phyloP scores from a whole-genome alignment of 2,888 invertebrate genomes.

The Tipula unca region DNA sequence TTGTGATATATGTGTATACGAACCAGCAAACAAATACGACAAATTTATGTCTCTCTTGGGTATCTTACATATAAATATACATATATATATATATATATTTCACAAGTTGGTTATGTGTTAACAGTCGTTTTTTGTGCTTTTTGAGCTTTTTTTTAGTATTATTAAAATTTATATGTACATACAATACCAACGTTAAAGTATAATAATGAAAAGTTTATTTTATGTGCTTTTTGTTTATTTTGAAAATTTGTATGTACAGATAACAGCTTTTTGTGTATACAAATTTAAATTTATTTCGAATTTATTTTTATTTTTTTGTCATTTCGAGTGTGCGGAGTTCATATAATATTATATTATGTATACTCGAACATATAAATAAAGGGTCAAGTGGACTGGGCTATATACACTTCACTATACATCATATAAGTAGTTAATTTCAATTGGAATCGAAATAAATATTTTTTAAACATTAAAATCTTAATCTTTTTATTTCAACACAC shows the following conservation, averaged over 20 bases:
- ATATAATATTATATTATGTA: not conserved
- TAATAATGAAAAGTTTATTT: not conserved
- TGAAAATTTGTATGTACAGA: not conserved
- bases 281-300: not conserved
- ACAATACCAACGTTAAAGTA: not conserved
- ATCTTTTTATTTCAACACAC: not conserved
- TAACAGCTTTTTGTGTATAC: not conserved
- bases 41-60: not conserved
- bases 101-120: conserved; percentile 8
- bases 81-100: too few relatives aligned
- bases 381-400: not conserved
- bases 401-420: not conserved
- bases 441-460: not conserved
- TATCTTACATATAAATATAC: too few relatives aligned
- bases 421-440: not conserved
- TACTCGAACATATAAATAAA: not conserved
- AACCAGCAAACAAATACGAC: not conserved
- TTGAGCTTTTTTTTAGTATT: not conserved
- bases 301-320: not conserved
- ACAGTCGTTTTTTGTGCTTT: conserved; percentile 8
- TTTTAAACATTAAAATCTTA: not conserved
- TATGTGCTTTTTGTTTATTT: not conserved
- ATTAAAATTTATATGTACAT: conserved; percentile 2
- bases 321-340: not conserved
- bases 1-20: not conserved